These are phyloP conservation scores for Perca fluviatilis DNA, from an alignment of 2,113 vertebrate species.

Conservation along the genomic window DNA sequence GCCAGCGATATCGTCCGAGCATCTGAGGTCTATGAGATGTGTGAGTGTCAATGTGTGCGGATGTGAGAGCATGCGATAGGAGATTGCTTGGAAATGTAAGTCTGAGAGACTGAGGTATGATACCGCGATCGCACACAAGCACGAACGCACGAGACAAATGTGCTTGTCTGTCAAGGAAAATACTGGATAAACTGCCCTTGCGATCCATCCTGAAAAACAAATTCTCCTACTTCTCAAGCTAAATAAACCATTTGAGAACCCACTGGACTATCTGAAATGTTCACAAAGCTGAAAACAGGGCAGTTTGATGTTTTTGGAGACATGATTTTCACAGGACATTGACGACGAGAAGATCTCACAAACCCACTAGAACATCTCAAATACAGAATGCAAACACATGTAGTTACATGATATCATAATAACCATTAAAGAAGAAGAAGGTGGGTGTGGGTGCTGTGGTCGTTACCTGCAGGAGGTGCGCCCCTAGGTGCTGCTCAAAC, in stretches of 20 bases:
- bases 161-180: slow-evolving; percentile 1
- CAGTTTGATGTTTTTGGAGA: not conserved
- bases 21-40: slow-evolving; percentile 48
- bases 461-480: slow-evolving; percentile 92
- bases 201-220: slow-evolving; percentile 1
- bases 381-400: not conserved
- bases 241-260: not conserved
- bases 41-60: slow-evolving; percentile 12
- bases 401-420: not conserved
- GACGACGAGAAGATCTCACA: not conserved
- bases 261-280: not conserved
- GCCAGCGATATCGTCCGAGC: slow-evolving; percentile 50
- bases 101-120: slow-evolving; percentile 15
- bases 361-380: not conserved
- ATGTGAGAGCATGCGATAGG: slow-evolving; percentile 13
- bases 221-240: not conserved
- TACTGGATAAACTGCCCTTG: not conserved
- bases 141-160: not conserved
- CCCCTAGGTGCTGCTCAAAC: slow-evolving; percentile 92
- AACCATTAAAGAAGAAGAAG: not conserved
- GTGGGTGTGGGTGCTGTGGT: not conserved
- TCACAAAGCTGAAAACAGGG: not conserved
- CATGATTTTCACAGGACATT: not conserved
- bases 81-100: slow-evolving; percentile 47
- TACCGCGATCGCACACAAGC: slow-evolving; percentile 6